Conservation (phyloP, 2,888 invertebrate genomes). For the Philaethria dido region DNA sequence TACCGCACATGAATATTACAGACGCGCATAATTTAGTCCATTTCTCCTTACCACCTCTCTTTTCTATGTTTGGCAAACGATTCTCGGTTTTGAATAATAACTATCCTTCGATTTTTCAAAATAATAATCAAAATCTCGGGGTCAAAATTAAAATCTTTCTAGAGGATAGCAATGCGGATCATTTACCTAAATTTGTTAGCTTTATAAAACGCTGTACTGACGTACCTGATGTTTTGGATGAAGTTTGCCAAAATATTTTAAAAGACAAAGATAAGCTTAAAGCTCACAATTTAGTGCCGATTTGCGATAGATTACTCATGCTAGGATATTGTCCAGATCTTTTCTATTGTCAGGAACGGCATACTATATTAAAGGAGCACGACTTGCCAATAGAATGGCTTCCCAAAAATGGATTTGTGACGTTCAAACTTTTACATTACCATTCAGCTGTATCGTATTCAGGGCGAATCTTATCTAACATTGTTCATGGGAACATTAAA, state of each 20-base stretch:
- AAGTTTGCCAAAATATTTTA: conserved; percentile 61
- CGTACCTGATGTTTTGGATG: conserved; percentile 62
- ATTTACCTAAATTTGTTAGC: conserved; percentile 85
- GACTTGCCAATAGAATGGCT: conserved; percentile 81
- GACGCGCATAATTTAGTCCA: conserved; percentile 88
- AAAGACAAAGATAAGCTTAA: conserved; percentile 69
- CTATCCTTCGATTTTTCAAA: conserved; percentile 74
- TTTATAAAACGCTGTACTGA: conserved; percentile 81
- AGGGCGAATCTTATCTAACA: conserved; percentile 72
- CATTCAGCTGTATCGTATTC: conserved; percentile 86
- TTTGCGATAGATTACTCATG: conserved; percentile 85
- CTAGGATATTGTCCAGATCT: conserved; percentile 86
- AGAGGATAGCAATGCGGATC: conserved; percentile 83
- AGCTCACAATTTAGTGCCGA: conserved; percentile 64
- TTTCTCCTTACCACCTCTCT: conserved; percentile 86
- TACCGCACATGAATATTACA: conserved; percentile 85
- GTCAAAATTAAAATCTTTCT: conserved; percentile 81
- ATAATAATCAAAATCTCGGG: conserved; percentile 49
- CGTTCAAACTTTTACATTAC: conserved; percentile 82
- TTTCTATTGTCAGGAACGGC: conserved; percentile 84
- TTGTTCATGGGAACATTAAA: conserved; percentile 46
- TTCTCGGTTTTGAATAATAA: conserved; percentile 87
- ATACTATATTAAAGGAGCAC: conserved; percentile 80
- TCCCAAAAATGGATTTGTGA: conserved; percentile 80
- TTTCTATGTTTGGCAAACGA: conserved; percentile 87